These are phyloP conservation scores for Galaxias olidus DNA, from an alignment of 2,797 vertebrate species.

Conservation along the genomic window DNA sequence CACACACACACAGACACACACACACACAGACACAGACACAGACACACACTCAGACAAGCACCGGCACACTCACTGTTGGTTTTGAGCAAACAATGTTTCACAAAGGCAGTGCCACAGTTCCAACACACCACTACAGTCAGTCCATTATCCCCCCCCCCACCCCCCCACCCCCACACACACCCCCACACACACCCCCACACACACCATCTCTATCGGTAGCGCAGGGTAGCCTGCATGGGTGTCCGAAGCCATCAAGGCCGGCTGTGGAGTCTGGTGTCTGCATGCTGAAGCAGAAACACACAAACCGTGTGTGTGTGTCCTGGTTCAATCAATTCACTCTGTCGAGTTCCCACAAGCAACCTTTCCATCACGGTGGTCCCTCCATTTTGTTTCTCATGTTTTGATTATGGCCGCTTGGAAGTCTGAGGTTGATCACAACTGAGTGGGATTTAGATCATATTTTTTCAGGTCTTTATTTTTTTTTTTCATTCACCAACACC, in stretches of 20 bases:
- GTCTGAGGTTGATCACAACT: no score
- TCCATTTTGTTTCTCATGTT: no score
- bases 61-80: not conserved
- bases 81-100: no score
- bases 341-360: not conserved
- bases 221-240: slow-evolving; percentile 20
- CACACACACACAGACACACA: no score
- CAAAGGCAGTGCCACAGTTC: no score
- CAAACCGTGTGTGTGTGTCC: slow-evolving; percentile 1
- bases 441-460: not conserved
- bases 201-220: no score
- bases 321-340: not conserved
- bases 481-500: not conserved
- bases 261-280: slow-evolving; percentile 7
- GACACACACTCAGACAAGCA: not conserved
- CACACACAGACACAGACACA: not conserved
- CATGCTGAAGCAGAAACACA: slow-evolving; percentile 14
- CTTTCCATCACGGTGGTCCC: no score
- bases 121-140: no score
- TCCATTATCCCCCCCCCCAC: no score
- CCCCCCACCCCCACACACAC: not conserved
- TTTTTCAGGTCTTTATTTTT: not conserved
- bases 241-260: not conserved
- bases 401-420: no score
- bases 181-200: no score